These are phyloP conservation scores for Ormyrus thymus DNA, from an alignment of 2,888 invertebrate genomes.

Conservation along the genomic window DNA sequence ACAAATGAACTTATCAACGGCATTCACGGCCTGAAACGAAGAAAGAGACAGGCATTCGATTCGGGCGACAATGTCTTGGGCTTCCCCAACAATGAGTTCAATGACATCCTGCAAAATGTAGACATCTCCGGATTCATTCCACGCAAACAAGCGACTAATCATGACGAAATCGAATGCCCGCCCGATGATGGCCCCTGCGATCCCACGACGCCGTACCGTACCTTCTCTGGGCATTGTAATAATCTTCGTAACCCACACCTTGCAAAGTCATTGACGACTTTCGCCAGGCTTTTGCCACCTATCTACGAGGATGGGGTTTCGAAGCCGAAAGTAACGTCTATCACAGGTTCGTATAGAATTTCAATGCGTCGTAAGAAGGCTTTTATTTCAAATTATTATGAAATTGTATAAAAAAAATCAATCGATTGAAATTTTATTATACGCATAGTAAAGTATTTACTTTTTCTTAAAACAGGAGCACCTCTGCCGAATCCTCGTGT, in stretches of 20 bases:
- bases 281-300: conserved; percentile 89
- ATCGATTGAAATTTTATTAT: not conserved
- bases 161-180: conserved; percentile 83
- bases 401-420: conserved; percentile 1
- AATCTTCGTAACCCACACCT: conserved; percentile 88
- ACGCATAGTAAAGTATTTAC: not conserved
- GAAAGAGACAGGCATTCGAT: conserved; percentile 85
- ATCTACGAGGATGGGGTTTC: conserved; percentile 93
- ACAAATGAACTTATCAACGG: conserved; percentile 90
- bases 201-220: conserved; percentile 82
- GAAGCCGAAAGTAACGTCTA: conserved; percentile 84
- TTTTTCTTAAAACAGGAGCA: conserved; percentile 75
- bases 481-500: conserved; percentile 90
- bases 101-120: conserved; percentile 86
- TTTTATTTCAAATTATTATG: not conserved
- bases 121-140: conserved; percentile 85
- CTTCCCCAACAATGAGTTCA: conserved; percentile 81
- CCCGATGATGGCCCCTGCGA: conserved; percentile 84
- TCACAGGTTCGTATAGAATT: conserved; percentile 73
- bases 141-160: conserved; percentile 78
- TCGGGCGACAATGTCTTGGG: conserved; percentile 76
- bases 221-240: conserved; percentile 90
- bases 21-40: conserved; percentile 76
- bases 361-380: not conserved
- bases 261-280: conserved; percentile 90